Percentiles rank a stretch among this genome's conserved stretches.
Evolutionary conservation across 2,888 invertebrate species (phyloP).

Genomic region (Opisthograptis luteolata): DNA sequence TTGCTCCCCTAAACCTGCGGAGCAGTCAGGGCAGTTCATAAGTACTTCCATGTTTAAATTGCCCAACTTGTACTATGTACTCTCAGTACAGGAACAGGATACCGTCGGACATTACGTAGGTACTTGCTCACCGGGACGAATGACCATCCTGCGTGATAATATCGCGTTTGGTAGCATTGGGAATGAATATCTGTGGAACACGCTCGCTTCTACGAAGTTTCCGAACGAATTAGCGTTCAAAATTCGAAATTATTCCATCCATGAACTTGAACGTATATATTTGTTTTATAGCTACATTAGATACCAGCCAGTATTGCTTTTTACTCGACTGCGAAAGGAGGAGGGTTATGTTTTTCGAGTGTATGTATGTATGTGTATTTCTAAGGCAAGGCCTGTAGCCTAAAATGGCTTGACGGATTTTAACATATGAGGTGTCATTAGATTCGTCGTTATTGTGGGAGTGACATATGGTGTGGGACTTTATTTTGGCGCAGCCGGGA

Average conservation of each 20-base stretch:
- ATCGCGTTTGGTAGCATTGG: conserved; percentile 55
- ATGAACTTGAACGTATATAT: too few relatives aligned
- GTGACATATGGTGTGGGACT: too few relatives aligned
- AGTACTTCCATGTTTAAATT: conserved; percentile 82
- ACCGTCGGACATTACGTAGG: conserved; percentile 58
- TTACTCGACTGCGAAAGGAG: too few relatives aligned
- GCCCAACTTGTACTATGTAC: conserved; percentile 78
- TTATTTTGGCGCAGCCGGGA: too few relatives aligned
- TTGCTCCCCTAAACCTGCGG: conserved; percentile 83
- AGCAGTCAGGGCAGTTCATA: conserved; percentile 80
- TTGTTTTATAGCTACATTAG: too few relatives aligned
- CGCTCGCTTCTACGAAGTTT: conserved; percentile 17
- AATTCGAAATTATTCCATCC: conserved; percentile 6
- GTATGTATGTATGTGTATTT: too few relatives aligned
- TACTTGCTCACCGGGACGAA: conserved; percentile 51
- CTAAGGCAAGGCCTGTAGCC: too few relatives aligned
- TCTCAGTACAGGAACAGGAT: conserved; percentile 81
- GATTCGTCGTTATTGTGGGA: too few relatives aligned
- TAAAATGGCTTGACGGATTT: too few relatives aligned
- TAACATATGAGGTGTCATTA: too few relatives aligned
- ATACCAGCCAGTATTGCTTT: too few relatives aligned
- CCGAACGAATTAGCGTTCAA: conserved; percentile 17
- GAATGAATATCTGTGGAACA: conserved; percentile 33
- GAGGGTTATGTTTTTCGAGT: too few relatives aligned
- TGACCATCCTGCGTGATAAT: conserved; percentile 61